Base-by-base conservation (phyloP, 2,888 invertebrate genomes). In the Zeuzera pyrina region DNA sequence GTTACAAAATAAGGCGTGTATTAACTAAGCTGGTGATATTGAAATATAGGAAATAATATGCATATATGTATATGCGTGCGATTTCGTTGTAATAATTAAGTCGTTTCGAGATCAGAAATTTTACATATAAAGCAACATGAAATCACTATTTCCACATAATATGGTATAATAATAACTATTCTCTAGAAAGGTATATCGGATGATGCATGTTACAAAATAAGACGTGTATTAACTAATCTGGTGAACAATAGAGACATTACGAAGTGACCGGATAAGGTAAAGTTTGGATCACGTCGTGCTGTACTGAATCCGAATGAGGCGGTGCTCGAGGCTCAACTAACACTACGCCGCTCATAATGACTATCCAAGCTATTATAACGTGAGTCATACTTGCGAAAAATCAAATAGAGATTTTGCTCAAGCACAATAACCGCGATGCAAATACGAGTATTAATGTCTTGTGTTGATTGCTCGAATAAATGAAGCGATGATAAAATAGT, bases 241-340 rank as follows among this genome's bases (percentile, higher is more conserved):
- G 64, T 62, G 56, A 69, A 79, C 81, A 83, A 81, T 79, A 62
- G 72, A 71, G 62, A 77, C 77, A 77, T 79, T 77, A 77, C 57
- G 52, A 62, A 55, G 55, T 63, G 51, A 47, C 69, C 78, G 64
- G 60, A 74, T 76, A 81, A 66, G 78, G 81, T 51, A 53, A 63
- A 59, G 68, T 69, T 70, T 63, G 58, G 64, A 55, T 57, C 55
- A 58, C 48, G 58, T 65, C 61, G 68, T 64, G 63, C 64, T 61
- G 68, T 64, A 63, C 64, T 71, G 77, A 74, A 79, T 81, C 61
- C 48, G 59, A 77, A 78, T 78, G 70, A 76, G 63, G 53, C 52
- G 49, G 45, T 30, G 25, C 29, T 33, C 31, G 30, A 28, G 38
- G 29, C 45, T 45, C 42, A 43, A n/a, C n/a, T n/a, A n/a, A n/a